phyloP scores from a whole-genome alignment of 1,140 invertebrate genomes.

The Rhopalosiphum padi region DNA sequence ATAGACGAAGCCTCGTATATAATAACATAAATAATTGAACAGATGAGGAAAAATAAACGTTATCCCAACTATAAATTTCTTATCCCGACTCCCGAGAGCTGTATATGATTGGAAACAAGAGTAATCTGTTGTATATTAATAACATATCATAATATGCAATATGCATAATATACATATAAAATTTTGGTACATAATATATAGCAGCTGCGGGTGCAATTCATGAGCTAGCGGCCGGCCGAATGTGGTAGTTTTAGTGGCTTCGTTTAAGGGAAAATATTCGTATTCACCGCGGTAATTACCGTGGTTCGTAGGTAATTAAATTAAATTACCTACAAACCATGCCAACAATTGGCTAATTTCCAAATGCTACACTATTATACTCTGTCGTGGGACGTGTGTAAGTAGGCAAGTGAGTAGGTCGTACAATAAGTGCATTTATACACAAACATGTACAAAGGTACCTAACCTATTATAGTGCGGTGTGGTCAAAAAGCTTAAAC shows the following conservation, averaged over 20 bases:
- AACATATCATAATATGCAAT: no score
- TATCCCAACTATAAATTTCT: background rate
- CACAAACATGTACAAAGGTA: background rate
- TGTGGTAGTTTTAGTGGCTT: no score
- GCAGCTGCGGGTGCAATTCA: background rate
- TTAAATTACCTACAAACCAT: background rate
- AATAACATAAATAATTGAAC: background rate
- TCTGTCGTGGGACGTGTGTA: background rate
- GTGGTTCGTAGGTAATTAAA: no score
- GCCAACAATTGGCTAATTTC: background rate
- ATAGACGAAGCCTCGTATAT: background rate
- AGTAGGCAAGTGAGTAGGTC: background rate
- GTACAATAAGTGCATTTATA: no score
- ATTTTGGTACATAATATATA: background rate
- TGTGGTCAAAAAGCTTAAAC: background rate
- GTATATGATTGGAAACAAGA: background rate
- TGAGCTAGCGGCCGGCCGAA: no score
- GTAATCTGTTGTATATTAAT: background rate
- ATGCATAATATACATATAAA: no score
- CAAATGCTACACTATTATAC: background rate
- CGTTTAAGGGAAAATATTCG: background rate
- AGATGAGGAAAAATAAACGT: background rate
- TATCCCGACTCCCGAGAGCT: background rate
- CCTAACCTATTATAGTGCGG: no score
- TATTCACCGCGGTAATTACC: background rate